phyloP scores from a whole-genome alignment of 1,140 invertebrate genomes.

The Drosophila neocordata region DNA sequence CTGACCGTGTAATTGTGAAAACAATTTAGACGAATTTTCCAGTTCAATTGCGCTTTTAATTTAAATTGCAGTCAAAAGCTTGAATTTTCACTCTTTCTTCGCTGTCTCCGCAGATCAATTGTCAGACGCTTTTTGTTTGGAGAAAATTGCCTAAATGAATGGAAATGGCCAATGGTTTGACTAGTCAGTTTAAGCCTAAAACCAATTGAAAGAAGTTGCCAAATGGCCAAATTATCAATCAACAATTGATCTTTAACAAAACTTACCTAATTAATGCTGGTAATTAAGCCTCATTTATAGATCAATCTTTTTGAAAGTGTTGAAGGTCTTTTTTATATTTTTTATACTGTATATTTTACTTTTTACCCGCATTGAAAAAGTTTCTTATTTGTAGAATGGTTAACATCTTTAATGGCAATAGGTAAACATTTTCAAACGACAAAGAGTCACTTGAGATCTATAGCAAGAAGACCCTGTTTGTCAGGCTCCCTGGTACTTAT shows the following conservation, averaged over 20 bases:
- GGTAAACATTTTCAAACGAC: slow-evolving; percentile 50
- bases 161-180: neutral
- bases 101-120: slow-evolving; percentile 55
- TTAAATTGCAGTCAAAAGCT: slow-evolving; percentile 64
- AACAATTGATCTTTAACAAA: neutral
- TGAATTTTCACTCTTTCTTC: slow-evolving; percentile 20
- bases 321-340: neutral
- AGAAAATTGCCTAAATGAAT: slow-evolving; percentile 52
- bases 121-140: slow-evolving; percentile 46
- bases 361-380: neutral
- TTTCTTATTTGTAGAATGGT: slow-evolving; percentile 58
- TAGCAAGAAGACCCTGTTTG: slow-evolving; percentile 21
- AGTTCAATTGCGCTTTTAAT: slow-evolving; percentile 81
- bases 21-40: slow-evolving; percentile 80
- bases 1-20: slow-evolving; percentile 68
- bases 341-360: neutral
- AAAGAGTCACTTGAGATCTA: slow-evolving; percentile 35
- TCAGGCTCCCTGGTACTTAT: slow-evolving; percentile 57
- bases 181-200: neutral
- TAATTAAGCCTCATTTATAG: neutral
- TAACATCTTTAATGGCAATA: slow-evolving; percentile 63
- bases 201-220: neutral
- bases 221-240: neutral
- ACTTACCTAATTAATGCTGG: slow-evolving; percentile 5
- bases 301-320: neutral